phyloP scores from a whole-genome alignment of 2,797 vertebrate genomes.

The Coregonus suidteri region DNA sequence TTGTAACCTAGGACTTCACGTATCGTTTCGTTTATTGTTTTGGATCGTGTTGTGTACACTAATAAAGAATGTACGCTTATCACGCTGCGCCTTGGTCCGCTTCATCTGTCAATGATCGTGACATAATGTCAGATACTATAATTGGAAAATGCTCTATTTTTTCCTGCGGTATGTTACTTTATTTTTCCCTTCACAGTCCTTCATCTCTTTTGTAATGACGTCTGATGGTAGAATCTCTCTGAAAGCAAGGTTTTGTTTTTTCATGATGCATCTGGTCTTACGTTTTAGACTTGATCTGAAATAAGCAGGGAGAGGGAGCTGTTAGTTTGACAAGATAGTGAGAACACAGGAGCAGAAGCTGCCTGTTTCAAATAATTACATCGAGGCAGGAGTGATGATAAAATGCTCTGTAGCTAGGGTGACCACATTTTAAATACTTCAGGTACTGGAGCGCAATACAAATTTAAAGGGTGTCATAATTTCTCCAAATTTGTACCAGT shows the following conservation, averaged over 20 bases:
- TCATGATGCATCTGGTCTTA: background rate
- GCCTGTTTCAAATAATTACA: background rate
- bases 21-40: too few species aligned
- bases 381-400: background rate
- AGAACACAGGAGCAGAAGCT: background rate
- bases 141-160: background rate
- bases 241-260: background rate
- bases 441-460: too few species aligned
- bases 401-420: background rate
- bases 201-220: background rate
- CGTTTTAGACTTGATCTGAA: background rate
- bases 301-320: background rate
- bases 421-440: too few species aligned
- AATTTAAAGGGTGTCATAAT: too few species aligned
- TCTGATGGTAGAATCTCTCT: background rate
- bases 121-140: background rate
- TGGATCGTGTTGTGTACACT: too few species aligned
- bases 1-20: too few species aligned
- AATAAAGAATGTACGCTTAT: too few species aligned
- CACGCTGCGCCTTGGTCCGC: too few species aligned
- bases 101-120: too few species aligned
- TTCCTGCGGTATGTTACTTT: background rate
- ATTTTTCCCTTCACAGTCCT: background rate
- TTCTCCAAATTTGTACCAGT: too few species aligned
- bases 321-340: background rate